Conservation (phyloP, 1,140 invertebrate species). For the Planococcus citri region DNA sequence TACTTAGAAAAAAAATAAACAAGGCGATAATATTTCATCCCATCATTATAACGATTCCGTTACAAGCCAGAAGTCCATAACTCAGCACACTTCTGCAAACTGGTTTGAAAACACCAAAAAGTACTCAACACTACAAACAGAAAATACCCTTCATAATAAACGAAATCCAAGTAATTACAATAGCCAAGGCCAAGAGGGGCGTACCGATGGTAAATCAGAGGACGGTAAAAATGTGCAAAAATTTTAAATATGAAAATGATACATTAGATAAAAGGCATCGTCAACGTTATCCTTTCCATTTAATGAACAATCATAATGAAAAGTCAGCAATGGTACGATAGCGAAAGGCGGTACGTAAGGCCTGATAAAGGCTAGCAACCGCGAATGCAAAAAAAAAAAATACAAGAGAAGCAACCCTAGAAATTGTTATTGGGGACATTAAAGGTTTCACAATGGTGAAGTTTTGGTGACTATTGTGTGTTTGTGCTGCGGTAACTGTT, state of each 20-base stretch:
- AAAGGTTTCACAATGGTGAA: conserved; percentile 3
- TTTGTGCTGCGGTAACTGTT: conserved; percentile 2
- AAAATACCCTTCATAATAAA: background rate
- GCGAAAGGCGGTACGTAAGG: background rate
- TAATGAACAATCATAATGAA: background rate
- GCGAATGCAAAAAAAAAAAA: background rate
- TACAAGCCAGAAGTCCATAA: too few relatives aligned
- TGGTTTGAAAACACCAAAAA: background rate
- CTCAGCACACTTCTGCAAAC: too few relatives aligned
- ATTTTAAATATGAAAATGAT: conserved; percentile 1
- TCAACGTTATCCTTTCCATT: background rate
- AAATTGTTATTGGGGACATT: conserved; percentile 7
- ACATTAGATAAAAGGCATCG: background rate
- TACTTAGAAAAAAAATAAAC: too few relatives aligned
- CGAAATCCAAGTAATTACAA: too few relatives aligned
- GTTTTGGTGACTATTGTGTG: conserved; percentile 5
- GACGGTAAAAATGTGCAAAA: background rate
- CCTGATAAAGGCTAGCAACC: background rate
- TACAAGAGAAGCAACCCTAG: background rate
- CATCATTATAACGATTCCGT: too few relatives aligned
- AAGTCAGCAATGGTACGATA: background rate
- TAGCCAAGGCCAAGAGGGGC: background rate
- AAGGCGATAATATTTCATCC: too few relatives aligned
- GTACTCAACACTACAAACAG: background rate
- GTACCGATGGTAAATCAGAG: background rate